A percentile compares a stretch with the other conserved stretches of the same genome.
phyloP scores from a whole-genome alignment of 2,888 invertebrate genomes.

The Torymus aiolomorphi region DNA sequence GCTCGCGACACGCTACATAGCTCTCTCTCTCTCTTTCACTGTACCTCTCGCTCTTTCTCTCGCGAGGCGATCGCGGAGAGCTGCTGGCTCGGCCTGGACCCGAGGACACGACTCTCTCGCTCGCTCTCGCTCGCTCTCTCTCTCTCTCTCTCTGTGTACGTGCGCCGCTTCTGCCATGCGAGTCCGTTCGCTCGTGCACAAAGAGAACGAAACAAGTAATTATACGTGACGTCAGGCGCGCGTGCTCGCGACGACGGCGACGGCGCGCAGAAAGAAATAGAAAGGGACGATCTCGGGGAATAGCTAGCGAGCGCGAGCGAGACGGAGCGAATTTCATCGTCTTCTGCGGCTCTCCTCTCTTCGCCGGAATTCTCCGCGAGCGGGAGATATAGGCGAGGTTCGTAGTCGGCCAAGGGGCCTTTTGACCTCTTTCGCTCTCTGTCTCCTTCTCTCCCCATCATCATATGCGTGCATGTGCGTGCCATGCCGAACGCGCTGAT shows the following conservation, averaged over 20 bases:
- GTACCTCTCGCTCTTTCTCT: slow-evolving; percentile 31
- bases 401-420: slow-evolving; percentile 23
- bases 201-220: slow-evolving; percentile 66
- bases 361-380: slow-evolving; percentile 30
- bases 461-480: too few species aligned
- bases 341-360: too few species aligned
- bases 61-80: not conserved
- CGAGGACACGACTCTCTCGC: slow-evolving; percentile 37
- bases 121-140: slow-evolving; percentile 16
- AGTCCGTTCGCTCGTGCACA: slow-evolving; percentile 48
- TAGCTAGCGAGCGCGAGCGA: too few species aligned
- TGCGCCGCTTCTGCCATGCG: not conserved
- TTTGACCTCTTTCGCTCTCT: slow-evolving; percentile 44
- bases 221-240: slow-evolving; percentile 70
- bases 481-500: slow-evolving; percentile 25
- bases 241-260: too few species aligned
- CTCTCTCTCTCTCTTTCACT: slow-evolving; percentile 20
- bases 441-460: too few species aligned
- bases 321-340: too few species aligned
- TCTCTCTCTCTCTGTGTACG: too few species aligned
- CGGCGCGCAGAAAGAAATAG: slow-evolving; percentile 39
- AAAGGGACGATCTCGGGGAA: slow-evolving; percentile 47
- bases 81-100: slow-evolving; percentile 44
- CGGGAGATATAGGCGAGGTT: not conserved
- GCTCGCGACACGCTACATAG: not conserved